Evolutionary conservation across 2,113 vertebrate species (phyloP), one percentile per base, ranked within the genome.

Genomic region (Campylomormyrus numenius): DNA sequence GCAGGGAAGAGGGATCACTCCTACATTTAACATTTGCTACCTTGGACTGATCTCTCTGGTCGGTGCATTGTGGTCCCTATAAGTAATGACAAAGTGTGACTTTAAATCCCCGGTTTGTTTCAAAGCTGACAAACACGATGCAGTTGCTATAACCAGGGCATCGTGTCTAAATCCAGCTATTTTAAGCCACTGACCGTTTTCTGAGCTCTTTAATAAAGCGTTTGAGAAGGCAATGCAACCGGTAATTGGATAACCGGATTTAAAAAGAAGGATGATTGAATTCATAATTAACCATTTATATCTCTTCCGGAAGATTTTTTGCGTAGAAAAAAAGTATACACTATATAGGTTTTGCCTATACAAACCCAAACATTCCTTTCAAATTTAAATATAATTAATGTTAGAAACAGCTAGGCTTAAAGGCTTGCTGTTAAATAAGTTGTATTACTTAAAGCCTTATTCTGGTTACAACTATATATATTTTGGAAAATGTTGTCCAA

Each of bases 11-110:
- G 52, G 31, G 21, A 66, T 27, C 39, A 31, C 53, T 52, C 50
- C 39, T 9, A 1, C 3, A 6, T 45, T 58, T 24, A 35, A 15
- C 86, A 13, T 31, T 89, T 5, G 45, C 84, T 5, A 50, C 45
- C 19, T 49, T 49, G 84, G 84, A 48, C 4, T 88, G 88, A 31
- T 53, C 70, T 42, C 77, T 24, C 24, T 5, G 24, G 0, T 42
- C 35, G 49, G 13, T 86, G 85, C 85, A 88, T 49, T 89, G 74
- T 90, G 90, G 90, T 85, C 70, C n/a, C 3, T 15, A 70, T 15
- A 70, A 45, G 31, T 85, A 19, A 19, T 3, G 70, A 31, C 31
- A 3, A 77, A 9, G 8, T n/a, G 53, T 24, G 21, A 7, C 8
- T 27, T 62, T 21, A 1, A 21, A 24, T 24, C 56, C 17, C 56